These are phyloP conservation scores for Poeciliopsis turneri DNA, from an alignment of 2,797 vertebrate species.

Conservation along the genomic window DNA sequence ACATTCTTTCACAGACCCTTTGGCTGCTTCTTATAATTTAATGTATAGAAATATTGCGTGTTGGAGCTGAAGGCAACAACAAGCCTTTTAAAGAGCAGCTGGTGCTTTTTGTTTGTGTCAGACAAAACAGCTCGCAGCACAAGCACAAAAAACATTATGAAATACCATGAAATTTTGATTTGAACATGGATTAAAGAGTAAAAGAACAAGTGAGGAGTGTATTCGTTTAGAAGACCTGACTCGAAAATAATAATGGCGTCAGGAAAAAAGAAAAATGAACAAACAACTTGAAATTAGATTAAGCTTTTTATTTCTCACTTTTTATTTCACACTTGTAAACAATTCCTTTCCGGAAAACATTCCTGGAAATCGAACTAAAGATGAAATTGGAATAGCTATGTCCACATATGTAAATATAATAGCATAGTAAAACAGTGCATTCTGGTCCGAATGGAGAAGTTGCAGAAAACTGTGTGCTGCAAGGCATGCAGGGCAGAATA, in stretches of 20 bases:
- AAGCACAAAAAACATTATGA: background rate
- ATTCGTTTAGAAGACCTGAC: background rate
- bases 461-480: background rate
- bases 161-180: conserved; percentile 11
- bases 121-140: conserved; percentile 17
- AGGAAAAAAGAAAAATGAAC: background rate
- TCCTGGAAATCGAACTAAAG: too few species aligned
- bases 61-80: conserved; percentile 11
- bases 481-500: background rate
- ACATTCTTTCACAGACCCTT: conserved; percentile 41
- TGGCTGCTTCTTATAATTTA: conserved; percentile 9
- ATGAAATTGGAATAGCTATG: too few species aligned
- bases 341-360: too few species aligned
- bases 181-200: background rate
- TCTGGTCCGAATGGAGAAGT: background rate
- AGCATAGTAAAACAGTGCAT: background rate
- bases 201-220: background rate
- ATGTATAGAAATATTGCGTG: conserved; percentile 16
- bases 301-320: background rate
- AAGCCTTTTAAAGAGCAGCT: conserved; percentile 5
- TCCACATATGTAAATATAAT: background rate
- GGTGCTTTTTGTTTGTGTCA: conserved; percentile 12
- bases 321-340: background rate
- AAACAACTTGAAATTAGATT: background rate
- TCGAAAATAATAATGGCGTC: background rate